Evolutionary conservation across 1,140 invertebrate genomes (phyloP), one percentile per base, ranked within the genome.

Genomic region (Lordiphosa mommai): DNA sequence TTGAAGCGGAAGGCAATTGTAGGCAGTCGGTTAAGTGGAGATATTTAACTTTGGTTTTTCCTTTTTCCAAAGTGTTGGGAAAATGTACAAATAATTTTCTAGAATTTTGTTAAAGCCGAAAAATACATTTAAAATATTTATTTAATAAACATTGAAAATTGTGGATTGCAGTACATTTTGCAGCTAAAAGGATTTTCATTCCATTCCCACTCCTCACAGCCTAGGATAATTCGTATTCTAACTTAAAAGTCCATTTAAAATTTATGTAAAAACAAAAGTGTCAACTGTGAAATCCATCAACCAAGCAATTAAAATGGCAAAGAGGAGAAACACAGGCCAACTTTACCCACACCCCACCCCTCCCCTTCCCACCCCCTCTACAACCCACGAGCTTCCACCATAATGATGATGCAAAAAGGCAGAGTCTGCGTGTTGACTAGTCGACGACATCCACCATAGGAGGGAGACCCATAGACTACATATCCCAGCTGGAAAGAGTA

Each of bases 241-340:
- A 27, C 27, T 46, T 37, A 32, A 66, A 58, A 52, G 46, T 58
- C 48, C 61, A 84, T 84, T 82, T 72, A 34, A 34, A 52, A 84
- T 72, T 84, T 60, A 84, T 60, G 43, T 9, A 57, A 82, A 84
- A 84, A 47, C 49, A 74, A 84, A 77, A 84, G 77, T 82, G 72
- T 82, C 67, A 77, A 84, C 77, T 72, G 40, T 59, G 56, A 72
- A 84, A 69, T 84, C 59, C 67, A 84, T 82, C 68, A 84, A 61
- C 77, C 72, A 64, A 58, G 72, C 71, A 82, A 84, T 77, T 82
- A 84, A 72, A 74, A 64, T 84, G 71, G 76, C 76, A 84, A 70
- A 73, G 30, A 48, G 30, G 30, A 61, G 33, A 30, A 61, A 55
- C 51, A 51, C 53, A 49, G 43, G 40, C 72, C 44, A 56, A 30